These are phyloP conservation scores for Acanthopleura granulata DNA, from an alignment of 2,888 invertebrate genomes.

Conservation along the genomic window DNA sequence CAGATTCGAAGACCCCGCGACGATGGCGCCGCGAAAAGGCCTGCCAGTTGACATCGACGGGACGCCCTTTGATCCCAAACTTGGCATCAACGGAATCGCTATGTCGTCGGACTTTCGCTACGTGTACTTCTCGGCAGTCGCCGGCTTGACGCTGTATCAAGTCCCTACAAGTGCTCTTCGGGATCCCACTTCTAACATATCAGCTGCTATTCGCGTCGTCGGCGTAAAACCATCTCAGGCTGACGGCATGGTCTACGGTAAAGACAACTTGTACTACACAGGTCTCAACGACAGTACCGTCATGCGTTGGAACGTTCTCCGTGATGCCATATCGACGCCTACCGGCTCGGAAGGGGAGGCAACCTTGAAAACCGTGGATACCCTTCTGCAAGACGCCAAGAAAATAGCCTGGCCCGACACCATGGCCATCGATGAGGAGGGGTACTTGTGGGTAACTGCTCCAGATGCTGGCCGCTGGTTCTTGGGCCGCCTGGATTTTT, in stretches of 20 bases:
- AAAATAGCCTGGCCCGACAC: constrained; percentile 34
- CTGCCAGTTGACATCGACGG: constrained; percentile 26
- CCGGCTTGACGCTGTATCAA: constrained; percentile 40
- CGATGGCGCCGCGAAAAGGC: neutral
- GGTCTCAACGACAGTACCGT: constrained; percentile 31
- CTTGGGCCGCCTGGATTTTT: neutral
- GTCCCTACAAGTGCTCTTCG: constrained; percentile 30
- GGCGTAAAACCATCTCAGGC: constrained; percentile 40
- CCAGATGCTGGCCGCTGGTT: neutral
- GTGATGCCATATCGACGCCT: neutral
- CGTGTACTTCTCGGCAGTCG: constrained; percentile 50
- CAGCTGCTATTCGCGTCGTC: constrained; percentile 39
- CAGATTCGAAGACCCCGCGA: constrained; percentile 41
- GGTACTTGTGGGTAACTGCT: constrained; percentile 30
- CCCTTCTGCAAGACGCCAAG: constrained; percentile 22
- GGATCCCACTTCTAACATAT: constrained; percentile 20
- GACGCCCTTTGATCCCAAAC: constrained; percentile 28
- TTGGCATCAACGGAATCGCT: constrained; percentile 50
- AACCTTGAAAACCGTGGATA: constrained; percentile 16
- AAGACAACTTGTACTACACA: constrained; percentile 28
- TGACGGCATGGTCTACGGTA: constrained; percentile 35
- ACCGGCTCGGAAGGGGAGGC: constrained; percentile 6
- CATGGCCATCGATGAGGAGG: constrained; percentile 31
- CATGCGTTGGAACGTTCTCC: constrained; percentile 23
- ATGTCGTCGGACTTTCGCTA: constrained; percentile 49